Evolutionary conservation across 2,888 invertebrate species (phyloP), one percentile per base, ranked within the genome.

Genomic region (Hetaerina titia): DNA sequence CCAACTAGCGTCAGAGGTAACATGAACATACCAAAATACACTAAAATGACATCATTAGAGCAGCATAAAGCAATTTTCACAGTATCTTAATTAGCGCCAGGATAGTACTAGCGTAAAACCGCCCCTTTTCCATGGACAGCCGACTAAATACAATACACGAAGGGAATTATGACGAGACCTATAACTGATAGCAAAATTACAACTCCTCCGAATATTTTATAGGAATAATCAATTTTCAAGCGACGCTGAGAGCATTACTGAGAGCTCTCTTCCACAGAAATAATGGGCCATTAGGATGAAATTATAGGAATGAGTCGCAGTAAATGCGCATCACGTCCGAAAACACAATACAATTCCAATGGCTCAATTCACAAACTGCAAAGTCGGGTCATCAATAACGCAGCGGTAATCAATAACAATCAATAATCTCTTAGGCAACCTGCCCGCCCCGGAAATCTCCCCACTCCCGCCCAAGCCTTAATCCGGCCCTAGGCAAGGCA

Each of bases 341-440:
- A 31, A 31, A 31, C 31, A 11, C 81, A 81, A 81, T 81, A 31
- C 81, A 13, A 31, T 81, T 31, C 81, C 25, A 31, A 81, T 31
- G 81, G 81, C 81, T 81, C 81, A 81, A 81, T 81, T 31, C 81
- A 31, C 81, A 31, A 81, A 81, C 81, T 81, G 81, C 81, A 13
- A 81, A 81, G 81, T 25, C 31, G 11, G 69, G 31, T 31, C 81
- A 81, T 81, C 81, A 31, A 81, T 81, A 81, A 81, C 31, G 81
- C 31, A 31, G 22, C 5, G 81, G 31, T 13, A 81, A 81, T 81
- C 81, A 81, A 81, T 81, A 81, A 81, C 81, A 81, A 81, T 81
- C 81, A 81, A 81, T 81, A 81, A 81, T 31, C 31, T 81, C 31
- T 13, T 11, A 11, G 25, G 15, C 81, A 81, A 31, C 15, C 11